Conservation (phyloP, 1,140 invertebrate genomes). For the Nasonia vitripennis region DNA sequence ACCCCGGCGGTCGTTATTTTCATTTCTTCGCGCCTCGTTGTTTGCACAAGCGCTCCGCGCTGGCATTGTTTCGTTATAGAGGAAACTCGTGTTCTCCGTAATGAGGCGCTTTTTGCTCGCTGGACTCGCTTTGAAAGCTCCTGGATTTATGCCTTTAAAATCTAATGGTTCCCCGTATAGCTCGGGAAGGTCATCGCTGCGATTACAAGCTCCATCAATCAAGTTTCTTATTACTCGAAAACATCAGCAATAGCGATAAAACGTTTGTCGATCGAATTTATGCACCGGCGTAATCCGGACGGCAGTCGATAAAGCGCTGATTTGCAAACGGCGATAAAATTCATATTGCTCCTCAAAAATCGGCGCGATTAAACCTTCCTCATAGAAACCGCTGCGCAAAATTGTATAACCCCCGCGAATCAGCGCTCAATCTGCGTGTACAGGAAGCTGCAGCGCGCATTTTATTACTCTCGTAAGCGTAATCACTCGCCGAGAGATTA, state of each 20-base stretch:
- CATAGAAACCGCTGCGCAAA: neutral
- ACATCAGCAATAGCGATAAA: neutral
- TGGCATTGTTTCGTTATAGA: neutral
- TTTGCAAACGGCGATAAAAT: neutral
- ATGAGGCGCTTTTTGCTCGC: neutral
- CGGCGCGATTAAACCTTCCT: too few relatives aligned
- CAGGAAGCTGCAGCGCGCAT: neutral
- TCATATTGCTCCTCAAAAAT: neutral
- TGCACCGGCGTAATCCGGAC: neutral
- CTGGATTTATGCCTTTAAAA: slow-evolving; percentile 1
- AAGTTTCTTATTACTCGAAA: neutral
- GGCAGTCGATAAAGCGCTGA: slow-evolving; percentile 2
- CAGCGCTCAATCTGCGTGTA: neutral
- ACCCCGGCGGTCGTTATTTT: neutral
- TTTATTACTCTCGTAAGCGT: slow-evolving; percentile 6
- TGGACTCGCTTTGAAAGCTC: neutral
- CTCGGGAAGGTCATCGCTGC: too few relatives aligned
- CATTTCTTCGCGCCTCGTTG: neutral
- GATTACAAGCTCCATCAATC: neutral
- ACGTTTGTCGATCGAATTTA: neutral
- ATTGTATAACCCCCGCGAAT: neutral
- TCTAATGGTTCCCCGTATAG: neutral
- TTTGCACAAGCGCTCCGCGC: neutral
- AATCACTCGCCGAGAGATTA: slow-evolving; percentile 7
- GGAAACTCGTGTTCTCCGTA: neutral